phyloP scores from a whole-genome alignment of 37 sponge, comb jelly and placozoan genomes.

The Halichondria panicea region DNA sequence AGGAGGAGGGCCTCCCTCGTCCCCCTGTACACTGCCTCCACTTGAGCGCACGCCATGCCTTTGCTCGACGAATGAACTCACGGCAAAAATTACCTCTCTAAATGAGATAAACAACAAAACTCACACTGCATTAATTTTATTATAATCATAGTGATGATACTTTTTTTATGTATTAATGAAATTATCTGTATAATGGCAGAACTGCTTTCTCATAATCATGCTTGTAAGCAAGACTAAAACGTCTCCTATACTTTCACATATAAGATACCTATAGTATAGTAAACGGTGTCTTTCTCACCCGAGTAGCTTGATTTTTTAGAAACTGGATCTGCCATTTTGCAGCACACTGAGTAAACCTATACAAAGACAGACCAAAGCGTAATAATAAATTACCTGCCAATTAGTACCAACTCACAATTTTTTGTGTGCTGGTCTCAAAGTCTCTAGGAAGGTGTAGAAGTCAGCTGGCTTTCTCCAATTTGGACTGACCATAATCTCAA shows the following conservation, averaged over 20 bases:
- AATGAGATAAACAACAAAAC: no score
- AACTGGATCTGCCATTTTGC: conserved; percentile 71
- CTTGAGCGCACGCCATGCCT: conserved; percentile 60
- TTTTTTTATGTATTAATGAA: no score
- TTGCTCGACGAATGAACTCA: conserved; percentile 61
- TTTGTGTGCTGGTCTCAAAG: conserved; percentile 4
- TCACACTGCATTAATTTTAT: no score
- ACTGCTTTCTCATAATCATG: not conserved
- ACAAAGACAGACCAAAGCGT: no score
- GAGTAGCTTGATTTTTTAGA: conserved; percentile 38
- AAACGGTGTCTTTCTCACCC: no score
- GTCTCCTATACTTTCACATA: no score
- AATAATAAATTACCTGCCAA: no score
- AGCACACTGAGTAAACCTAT: conserved; percentile 30
- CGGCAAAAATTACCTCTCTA: not conserved
- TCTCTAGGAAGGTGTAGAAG: conserved; percentile 36
- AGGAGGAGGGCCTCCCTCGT: conserved; percentile 45
- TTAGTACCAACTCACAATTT: conserved; percentile 22
- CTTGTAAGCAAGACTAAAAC: no score
- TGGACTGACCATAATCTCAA: conserved; percentile 57
- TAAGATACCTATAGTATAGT: no score
- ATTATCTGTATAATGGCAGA: no score
- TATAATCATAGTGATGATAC: no score
- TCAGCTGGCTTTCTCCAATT: conserved; percentile 27
- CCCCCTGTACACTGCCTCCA: conserved; percentile 7